Evolutionary conservation across 2,888 invertebrate genomes (phyloP).

Genomic region (Noctua janthina): DNA sequence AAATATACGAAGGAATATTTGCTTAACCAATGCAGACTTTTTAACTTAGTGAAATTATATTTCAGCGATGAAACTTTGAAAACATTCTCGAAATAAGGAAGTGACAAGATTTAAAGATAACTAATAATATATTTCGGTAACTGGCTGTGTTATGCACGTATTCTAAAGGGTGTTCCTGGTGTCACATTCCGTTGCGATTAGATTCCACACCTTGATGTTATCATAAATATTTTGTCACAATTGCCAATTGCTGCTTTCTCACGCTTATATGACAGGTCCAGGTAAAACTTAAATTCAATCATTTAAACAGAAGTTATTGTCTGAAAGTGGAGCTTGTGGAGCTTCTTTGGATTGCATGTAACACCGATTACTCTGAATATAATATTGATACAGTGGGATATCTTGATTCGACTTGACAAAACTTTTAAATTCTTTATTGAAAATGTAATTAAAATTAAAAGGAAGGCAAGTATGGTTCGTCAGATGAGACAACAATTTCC

Average conservation of each 20-base stretch:
- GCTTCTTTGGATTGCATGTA: neutral
- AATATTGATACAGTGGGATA: neutral
- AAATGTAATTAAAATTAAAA: neutral
- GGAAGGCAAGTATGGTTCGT: neutral
- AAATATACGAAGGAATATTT: neutral
- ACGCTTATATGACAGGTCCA: constrained; percentile 21
- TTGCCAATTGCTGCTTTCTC: constrained; percentile 46
- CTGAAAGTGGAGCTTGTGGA: neutral
- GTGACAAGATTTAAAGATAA: constrained; percentile 45
- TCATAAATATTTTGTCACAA: constrained; percentile 20
- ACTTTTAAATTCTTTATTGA: neutral
- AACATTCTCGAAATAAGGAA: constrained; percentile 30
- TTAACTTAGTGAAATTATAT: neutral
- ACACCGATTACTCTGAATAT: neutral
- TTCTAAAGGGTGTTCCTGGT: constrained; percentile 52
- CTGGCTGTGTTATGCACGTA: neutral
- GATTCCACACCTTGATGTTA: constrained; percentile 44
- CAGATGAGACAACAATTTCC: neutral
- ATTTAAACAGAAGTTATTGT: too few species aligned
- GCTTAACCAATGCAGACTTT: neutral
- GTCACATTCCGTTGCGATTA: constrained; percentile 51
- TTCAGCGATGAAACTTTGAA: neutral
- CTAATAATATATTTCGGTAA: neutral
- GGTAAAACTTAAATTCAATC: neutral
- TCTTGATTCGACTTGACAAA: neutral